Evolutionary conservation across 2,113 vertebrate genomes (phyloP).

Genomic region (Ursus arctos): DNA sequence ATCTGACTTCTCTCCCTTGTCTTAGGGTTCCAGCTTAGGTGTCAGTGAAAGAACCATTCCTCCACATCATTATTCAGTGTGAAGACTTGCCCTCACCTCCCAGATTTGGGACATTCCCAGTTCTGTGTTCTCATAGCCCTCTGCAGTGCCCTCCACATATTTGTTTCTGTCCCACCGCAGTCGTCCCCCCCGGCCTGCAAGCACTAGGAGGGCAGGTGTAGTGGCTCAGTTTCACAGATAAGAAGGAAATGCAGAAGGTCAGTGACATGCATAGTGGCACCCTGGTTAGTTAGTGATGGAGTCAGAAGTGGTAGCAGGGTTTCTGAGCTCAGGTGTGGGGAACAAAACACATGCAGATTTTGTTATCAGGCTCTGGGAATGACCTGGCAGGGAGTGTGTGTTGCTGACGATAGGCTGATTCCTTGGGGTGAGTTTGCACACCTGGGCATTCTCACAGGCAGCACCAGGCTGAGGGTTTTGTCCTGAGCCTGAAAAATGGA

Average conservation of each 20-base stretch:
- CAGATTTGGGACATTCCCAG: neutral
- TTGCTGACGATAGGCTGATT: neutral
- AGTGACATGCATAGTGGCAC: too few relatives aligned
- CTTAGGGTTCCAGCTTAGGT: neutral
- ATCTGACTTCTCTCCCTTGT: neutral
- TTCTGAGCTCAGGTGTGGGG: neutral
- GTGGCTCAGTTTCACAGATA: neutral
- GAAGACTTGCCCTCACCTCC: neutral
- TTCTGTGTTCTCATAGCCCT: neutral
- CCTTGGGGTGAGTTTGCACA: conserved; percentile 27
- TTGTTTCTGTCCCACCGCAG: neutral
- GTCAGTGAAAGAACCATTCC: neutral
- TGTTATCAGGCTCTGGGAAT: neutral
- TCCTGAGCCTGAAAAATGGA: neutral
- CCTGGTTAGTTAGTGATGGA: neutral
- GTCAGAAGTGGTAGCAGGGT: neutral
- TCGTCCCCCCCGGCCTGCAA: neutral
- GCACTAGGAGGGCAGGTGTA: neutral
- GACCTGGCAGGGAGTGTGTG: neutral
- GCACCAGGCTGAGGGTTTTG: neutral
- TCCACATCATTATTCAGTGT: fast-evolving
- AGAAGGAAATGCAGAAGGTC: neutral
- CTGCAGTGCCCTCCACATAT: too few relatives aligned
- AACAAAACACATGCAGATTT: neutral
- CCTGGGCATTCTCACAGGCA: neutral